A percentile compares a stretch with the other conserved stretches of the same genome.
Evolutionary conservation across 1,140 invertebrate species (phyloP).

Genomic region (Bombus difficillimus): DNA sequence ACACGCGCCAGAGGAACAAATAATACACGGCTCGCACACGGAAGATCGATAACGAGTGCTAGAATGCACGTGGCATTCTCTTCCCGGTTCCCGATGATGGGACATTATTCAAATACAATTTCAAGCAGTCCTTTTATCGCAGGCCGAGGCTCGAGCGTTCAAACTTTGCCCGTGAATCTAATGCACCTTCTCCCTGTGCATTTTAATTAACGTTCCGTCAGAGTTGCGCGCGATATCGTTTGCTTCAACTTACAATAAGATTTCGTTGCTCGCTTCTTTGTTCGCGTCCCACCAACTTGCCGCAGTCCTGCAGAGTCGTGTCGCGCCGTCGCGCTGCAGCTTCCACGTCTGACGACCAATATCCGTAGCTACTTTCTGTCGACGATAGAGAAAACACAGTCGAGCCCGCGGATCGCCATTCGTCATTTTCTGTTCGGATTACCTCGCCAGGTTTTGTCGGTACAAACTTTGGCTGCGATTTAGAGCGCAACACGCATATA

Average conservation of each 20-base stretch:
- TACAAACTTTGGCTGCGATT: too few species aligned
- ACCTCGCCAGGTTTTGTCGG: too few species aligned
- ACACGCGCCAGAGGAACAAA: neutral
- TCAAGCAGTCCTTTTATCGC: slow-evolving; percentile 29
- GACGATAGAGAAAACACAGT: neutral
- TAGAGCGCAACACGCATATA: too few species aligned
- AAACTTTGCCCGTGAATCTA: slow-evolving; percentile 38
- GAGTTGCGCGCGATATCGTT: slow-evolving; percentile 38
- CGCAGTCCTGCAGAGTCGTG: too few species aligned
- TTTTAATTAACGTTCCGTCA: slow-evolving; percentile 43
- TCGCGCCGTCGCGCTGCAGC: neutral
- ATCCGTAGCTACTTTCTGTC: slow-evolving; percentile 5
- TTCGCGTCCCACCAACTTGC: too few species aligned
- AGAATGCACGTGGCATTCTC: slow-evolving; percentile 24
- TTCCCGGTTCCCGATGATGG: slow-evolving; percentile 9
- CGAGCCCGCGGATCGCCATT: neutral
- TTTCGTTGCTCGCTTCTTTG: slow-evolving; percentile 9
- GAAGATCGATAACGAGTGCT: slow-evolving; percentile 47
- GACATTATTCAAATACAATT: slow-evolving; percentile 51
- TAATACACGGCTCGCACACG: neutral
- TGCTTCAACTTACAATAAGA: slow-evolving; percentile 32
- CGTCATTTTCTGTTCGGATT: neutral
- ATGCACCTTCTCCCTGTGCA: slow-evolving; percentile 23
- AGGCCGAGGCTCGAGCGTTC: neutral
- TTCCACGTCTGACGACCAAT: neutral